Percentiles rank a stretch among this genome's conserved stretches.
These are phyloP conservation scores for Paralichthys olivaceus DNA, from an alignment of 2,113 vertebrate genomes.

Conservation along the genomic window DNA sequence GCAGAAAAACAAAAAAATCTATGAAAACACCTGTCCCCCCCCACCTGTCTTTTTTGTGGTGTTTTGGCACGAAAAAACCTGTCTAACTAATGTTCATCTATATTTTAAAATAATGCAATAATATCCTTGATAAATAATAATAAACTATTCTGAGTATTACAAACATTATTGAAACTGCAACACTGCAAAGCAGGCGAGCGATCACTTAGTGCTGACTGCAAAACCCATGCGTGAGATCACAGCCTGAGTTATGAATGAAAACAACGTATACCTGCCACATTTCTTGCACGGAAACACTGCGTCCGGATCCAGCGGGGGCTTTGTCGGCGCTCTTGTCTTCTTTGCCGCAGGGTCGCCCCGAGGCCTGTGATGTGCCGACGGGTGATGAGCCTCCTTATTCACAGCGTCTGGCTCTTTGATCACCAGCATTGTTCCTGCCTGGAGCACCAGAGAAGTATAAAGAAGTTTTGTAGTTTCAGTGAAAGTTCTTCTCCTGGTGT, in stretches of 20 bases:
- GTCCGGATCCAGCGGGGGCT: slow-evolving; percentile 87
- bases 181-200: too few relatives aligned
- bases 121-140: too few relatives aligned
- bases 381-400: slow-evolving; percentile 65
- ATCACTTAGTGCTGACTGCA: not conserved
- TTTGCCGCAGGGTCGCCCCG: slow-evolving; percentile 81
- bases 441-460: slow-evolving; percentile 13
- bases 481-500: not conserved
- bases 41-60: too few relatives aligned
- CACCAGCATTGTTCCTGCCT: slow-evolving; percentile 82
- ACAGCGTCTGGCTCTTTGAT: slow-evolving; percentile 80
- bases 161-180: not conserved
- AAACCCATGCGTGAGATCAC: not conserved
- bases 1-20: too few relatives aligned
- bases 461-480: not conserved
- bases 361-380: slow-evolving; percentile 66
- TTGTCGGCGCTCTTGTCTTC: slow-evolving; percentile 78
- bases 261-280: slow-evolving; percentile 87
- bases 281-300: slow-evolving; percentile 97
- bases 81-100: too few relatives aligned
- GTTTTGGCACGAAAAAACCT: too few relatives aligned
- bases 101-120: too few relatives aligned
- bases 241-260: not conserved
- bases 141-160: not conserved
- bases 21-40: too few relatives aligned